Percentiles rank a stretch among this genome's conserved stretches.
Conservation (phyloP, 2,113 vertebrate genomes). For the Collichthys lucidus region DNA sequence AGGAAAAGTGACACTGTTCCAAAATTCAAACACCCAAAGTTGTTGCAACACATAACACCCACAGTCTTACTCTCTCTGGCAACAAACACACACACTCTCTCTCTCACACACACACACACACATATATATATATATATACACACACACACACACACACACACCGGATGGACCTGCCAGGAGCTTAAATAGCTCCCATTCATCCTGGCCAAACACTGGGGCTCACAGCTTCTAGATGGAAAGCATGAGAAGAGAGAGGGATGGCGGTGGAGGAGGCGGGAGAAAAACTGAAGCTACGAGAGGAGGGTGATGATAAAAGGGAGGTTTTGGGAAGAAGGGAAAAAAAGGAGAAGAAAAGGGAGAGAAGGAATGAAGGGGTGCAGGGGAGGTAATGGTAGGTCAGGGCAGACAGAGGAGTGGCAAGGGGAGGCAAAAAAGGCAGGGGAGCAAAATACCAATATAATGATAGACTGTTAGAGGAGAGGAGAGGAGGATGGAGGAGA, state of each 20-base stretch:
- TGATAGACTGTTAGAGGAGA: constrained; percentile 50
- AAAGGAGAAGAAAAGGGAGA: neutral
- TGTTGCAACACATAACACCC: constrained; percentile 55
- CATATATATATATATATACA: neutral
- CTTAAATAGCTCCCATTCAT: constrained; percentile 80
- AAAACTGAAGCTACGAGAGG: constrained; percentile 34
- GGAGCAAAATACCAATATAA: constrained; percentile 48
- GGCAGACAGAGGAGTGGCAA: neutral
- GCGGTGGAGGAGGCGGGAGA: neutral
- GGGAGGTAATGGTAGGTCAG: constrained; percentile 23
- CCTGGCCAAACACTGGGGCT: constrained; percentile 63
- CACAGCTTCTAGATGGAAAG: constrained; percentile 55
- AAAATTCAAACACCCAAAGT: constrained; percentile 42
- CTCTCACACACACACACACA: neutral
- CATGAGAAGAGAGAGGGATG: constrained; percentile 26
- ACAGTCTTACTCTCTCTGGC: constrained; percentile 33
- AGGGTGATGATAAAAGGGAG: constrained; percentile 38
- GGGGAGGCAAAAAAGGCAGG: constrained; percentile 20
- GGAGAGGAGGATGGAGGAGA: constrained; percentile 47
- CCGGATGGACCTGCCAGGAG: constrained; percentile 68
- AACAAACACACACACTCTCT: neutral
- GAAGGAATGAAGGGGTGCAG: neutral
- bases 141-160: constrained; percentile 26
- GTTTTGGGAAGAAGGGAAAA: neutral
- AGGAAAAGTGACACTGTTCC: constrained; percentile 5